phyloP scores from a whole-genome alignment of 2,888 invertebrate genomes.

The Pyrochroa serraticornis region DNA sequence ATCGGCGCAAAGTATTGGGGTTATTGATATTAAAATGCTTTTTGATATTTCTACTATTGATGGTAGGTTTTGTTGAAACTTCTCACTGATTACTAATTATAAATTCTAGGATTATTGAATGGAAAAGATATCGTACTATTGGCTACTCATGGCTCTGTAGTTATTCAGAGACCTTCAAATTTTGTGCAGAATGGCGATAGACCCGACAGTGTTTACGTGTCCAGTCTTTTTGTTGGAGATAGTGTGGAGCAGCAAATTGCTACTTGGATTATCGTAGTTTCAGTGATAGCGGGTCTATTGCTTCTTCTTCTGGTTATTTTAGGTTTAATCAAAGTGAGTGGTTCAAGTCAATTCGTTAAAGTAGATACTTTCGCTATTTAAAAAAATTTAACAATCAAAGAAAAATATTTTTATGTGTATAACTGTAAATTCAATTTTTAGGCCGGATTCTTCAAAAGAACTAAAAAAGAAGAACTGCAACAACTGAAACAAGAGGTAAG shows the following conservation, averaged over 20 bases:
- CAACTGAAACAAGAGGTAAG: slow-evolving; percentile 50
- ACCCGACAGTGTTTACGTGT: slow-evolving; percentile 45
- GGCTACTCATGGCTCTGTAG: slow-evolving; percentile 49
- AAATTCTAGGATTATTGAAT: slow-evolving; percentile 41
- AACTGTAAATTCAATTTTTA: slow-evolving; percentile 37
- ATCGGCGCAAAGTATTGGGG: slow-evolving; percentile 47
- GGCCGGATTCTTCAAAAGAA: slow-evolving; percentile 61
- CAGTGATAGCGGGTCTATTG: slow-evolving; percentile 57
- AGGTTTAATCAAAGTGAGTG: slow-evolving; percentile 49
- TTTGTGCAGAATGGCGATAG: slow-evolving; percentile 42
- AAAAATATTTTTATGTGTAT: neutral
- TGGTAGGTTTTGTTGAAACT: slow-evolving; percentile 51
- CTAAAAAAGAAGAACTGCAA: slow-evolving; percentile 59
- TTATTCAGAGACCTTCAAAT: slow-evolving; percentile 41
- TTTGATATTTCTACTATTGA: slow-evolving; percentile 48
- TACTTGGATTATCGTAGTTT: slow-evolving; percentile 58
- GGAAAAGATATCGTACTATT: slow-evolving; percentile 53
- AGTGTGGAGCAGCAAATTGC: slow-evolving; percentile 45
- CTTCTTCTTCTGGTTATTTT: slow-evolving; percentile 55
- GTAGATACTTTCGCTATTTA: too few relatives aligned
- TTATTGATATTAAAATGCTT: slow-evolving; percentile 50
- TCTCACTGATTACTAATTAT: neutral
- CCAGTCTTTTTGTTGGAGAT: slow-evolving; percentile 53
- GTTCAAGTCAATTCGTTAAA: neutral
- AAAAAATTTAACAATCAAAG: too few relatives aligned